These are phyloP conservation scores for Cotesia typhae DNA, from an alignment of 1,140 invertebrate species.

Conservation along the genomic window DNA sequence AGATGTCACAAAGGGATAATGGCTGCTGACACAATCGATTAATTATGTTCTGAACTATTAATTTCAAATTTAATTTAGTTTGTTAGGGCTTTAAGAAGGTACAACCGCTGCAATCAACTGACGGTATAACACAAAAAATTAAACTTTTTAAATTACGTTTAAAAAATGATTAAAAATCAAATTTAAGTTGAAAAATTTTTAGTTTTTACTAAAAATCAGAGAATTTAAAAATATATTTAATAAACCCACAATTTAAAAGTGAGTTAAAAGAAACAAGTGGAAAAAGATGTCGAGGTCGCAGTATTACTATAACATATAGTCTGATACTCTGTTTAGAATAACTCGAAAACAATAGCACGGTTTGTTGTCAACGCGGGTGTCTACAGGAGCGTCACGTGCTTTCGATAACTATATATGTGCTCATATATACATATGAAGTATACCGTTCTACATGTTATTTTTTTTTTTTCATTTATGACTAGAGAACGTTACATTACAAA, in stretches of 20 bases:
- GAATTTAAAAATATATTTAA: background rate
- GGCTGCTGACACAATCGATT: too few relatives aligned
- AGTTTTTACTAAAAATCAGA: too few relatives aligned
- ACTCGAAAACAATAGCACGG: constrained; percentile 60
- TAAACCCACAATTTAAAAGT: constrained; percentile 23
- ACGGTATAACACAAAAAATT: too few relatives aligned
- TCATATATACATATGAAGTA: background rate
- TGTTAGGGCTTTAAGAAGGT: too few relatives aligned
- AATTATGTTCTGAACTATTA: background rate
- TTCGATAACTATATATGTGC: constrained; percentile 49
- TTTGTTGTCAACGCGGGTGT: constrained; percentile 45
- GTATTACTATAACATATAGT: constrained; percentile 33
- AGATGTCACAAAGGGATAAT: too few relatives aligned
- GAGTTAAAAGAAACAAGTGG: constrained; percentile 25
- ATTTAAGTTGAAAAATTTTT: too few relatives aligned
- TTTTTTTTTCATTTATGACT: background rate
- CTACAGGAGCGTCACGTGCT: constrained; percentile 57
- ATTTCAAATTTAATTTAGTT: background rate
- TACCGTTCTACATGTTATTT: background rate
- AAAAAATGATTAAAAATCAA: too few relatives aligned
- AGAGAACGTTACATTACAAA: background rate
- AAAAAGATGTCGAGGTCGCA: constrained; percentile 38
- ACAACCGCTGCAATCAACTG: too few relatives aligned
- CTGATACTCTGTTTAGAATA: constrained; percentile 52
- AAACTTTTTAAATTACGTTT: too few relatives aligned